Evolutionary conservation across 2,113 vertebrate species (phyloP), one percentile per base, ranked within the genome.

Genomic region (Odontesthes bonariensis): DNA sequence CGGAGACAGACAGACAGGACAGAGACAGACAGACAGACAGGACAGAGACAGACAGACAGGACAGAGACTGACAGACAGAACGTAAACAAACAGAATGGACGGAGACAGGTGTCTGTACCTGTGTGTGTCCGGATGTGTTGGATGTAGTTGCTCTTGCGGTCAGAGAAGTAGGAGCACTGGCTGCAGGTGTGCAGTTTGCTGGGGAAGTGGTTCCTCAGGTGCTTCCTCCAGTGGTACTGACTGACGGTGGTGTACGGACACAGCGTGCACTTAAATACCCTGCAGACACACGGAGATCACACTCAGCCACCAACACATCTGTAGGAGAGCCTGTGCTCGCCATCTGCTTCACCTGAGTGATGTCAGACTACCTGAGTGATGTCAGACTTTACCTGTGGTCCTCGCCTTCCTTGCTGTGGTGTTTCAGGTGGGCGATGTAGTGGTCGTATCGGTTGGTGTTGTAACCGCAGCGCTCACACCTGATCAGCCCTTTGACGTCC

Each of bases 151-250:
- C 98, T 99, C 87, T 99, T 99, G 75, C 98, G 94, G 91, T 99
- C 98, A 0, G 97, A 98, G 91, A 98, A 99, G 87, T 99, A 99
- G 81, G 95, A 97, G 74, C 98, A 99, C 62, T 99, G 96, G 56
- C 94, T 95, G 84, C 98, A 99, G 8, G 98, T 98, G 91, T 98
- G 99, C 6, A 99, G 96, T 85, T 98, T 99, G 85, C 97, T 96
- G 63, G 98, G 98, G 83, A 98, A 99, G 86, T 99, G 98, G 80
- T 99, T 99, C 80, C 98, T 94, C 79, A 99, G 91, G 89, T 99
- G 98, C 86, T 99, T 99, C 91, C 97, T 97, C 98, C 98, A 99
- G 91, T 99, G 98, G 77, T 99, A 99, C 84, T 98, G 97, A 68
- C 98, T 99, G 69, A 99, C 96, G 0, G 98, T 99, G 63, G 96